Evolutionary conservation across 2,797 vertebrate genomes (phyloP).

Genomic region (Valencia hispanica): DNA sequence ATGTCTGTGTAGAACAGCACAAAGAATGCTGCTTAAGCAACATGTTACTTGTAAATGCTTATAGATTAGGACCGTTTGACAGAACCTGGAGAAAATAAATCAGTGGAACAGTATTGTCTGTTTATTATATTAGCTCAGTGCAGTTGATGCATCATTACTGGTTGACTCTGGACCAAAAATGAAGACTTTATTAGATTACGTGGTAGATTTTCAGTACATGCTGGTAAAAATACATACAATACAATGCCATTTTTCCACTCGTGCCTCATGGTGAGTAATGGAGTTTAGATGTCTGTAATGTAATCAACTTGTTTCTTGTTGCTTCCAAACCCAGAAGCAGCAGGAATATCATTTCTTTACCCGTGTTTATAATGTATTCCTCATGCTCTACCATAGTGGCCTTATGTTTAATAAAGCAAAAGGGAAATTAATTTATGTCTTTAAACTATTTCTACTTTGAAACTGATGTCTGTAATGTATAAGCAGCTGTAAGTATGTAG

Average conservation of each 20-base stretch:
- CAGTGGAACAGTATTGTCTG: constrained; percentile 60
- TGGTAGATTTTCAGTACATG: constrained; percentile 53
- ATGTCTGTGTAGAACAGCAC: neutral
- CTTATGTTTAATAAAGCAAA: constrained; percentile 80
- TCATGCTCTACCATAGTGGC: constrained; percentile 82
- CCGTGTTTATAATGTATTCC: constrained; percentile 58
- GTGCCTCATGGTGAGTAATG: constrained; percentile 77
- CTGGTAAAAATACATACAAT: constrained; percentile 49
- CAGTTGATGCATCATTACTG: constrained; percentile 59
- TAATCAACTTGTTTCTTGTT: constrained; percentile 49
- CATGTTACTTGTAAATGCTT: constrained; percentile 59
- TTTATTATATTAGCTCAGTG: constrained; percentile 42
- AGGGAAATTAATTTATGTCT: constrained; percentile 48
- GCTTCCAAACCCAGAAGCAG: constrained; percentile 35
- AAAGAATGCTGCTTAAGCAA: constrained; percentile 38
- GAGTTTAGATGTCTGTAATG: constrained; percentile 65
- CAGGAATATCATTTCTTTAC: constrained; percentile 44
- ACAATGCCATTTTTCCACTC: constrained; percentile 66
- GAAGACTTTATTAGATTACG: constrained; percentile 47
- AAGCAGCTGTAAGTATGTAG: constrained; percentile 77
- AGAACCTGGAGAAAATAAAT: constrained; percentile 40
- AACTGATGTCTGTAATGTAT: constrained; percentile 61
- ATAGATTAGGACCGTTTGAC: constrained; percentile 51
- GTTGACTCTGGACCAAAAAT: constrained; percentile 79
- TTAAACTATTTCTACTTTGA: constrained; percentile 52